A percentile compares a stretch with the other conserved stretches of the same genome.
Conservation (phyloP, 1,140 invertebrate species). For the Propsilocerus akamusi region DNA sequence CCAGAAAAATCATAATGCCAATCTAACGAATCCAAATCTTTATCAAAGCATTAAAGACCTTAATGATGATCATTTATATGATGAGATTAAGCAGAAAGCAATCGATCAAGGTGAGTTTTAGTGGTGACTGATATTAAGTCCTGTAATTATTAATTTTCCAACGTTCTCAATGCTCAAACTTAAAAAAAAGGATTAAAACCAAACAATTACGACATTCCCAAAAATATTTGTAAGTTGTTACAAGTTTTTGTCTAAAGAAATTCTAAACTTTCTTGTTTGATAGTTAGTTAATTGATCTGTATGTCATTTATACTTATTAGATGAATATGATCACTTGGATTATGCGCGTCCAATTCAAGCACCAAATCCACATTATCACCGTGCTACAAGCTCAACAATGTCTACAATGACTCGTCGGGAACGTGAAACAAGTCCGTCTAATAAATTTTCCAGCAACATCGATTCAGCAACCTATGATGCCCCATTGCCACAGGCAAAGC, state of each 20-base stretch:
- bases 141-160: slow-evolving; percentile 8
- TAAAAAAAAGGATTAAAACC: neutral
- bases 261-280: slow-evolving; percentile 11
- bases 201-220: neutral
- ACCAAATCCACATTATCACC: slow-evolving; percentile 68
- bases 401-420: neutral
- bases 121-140: slow-evolving; percentile 8
- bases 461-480: neutral
- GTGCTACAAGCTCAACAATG: slow-evolving; percentile 12
- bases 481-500: neutral
- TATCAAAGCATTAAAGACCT: slow-evolving; percentile 63
- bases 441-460: neutral
- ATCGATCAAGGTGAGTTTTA: slow-evolving; percentile 26
- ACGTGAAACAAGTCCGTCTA: neutral
- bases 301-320: slow-evolving; percentile 10
- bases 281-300: slow-evolving; percentile 8
- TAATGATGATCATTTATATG: slow-evolving; percentile 69
- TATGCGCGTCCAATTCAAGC: slow-evolving; percentile 61
- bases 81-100: slow-evolving; percentile 77
- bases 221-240: neutral
- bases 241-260: slow-evolving; percentile 5
- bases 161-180: neutral
- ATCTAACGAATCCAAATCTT: slow-evolving; percentile 66
- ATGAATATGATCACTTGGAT: slow-evolving; percentile 72
- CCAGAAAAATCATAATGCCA: slow-evolving; percentile 64